phyloP scores from a whole-genome alignment of 2,888 invertebrate species.

The Digitonthophagus gazella region DNA sequence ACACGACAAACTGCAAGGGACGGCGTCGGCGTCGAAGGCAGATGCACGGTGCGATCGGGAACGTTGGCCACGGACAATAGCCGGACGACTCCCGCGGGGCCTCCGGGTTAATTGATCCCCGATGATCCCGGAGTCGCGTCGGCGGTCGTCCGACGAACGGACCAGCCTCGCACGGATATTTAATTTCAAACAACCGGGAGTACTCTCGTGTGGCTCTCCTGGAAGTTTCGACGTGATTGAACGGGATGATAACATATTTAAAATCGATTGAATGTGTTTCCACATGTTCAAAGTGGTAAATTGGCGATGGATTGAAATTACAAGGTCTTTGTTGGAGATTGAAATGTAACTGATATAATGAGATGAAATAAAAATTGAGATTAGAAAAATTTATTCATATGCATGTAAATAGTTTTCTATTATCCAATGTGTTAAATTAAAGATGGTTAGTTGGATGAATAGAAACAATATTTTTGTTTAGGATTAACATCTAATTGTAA shows the following conservation, averaged over 20 bases:
- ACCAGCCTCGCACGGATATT: not conserved
- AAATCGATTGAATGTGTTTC: not conserved
- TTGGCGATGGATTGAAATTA: too few species aligned
- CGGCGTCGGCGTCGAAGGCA: not conserved
- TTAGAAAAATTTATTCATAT: too few species aligned
- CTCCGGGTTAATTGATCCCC: slow-evolving; percentile 48
- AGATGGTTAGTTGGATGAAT: too few species aligned
- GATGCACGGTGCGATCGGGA: not conserved
- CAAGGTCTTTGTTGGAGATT: too few species aligned
- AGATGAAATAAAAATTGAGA: too few species aligned
- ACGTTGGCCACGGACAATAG: slow-evolving; percentile 26
- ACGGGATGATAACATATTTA: not conserved
- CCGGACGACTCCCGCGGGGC: slow-evolving; percentile 31
- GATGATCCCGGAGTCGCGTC: slow-evolving; percentile 41
- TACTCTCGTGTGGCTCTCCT: not conserved
- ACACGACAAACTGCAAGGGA: not conserved
- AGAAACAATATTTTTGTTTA: too few species aligned
- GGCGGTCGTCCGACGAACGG: not conserved
- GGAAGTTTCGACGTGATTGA: not conserved
- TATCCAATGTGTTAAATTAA: too few species aligned
- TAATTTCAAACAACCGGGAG: not conserved
- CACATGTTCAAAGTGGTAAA: too few species aligned
- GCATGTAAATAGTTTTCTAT: too few species aligned
- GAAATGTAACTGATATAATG: too few species aligned
- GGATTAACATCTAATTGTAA: too few species aligned